A percentile compares a stretch with the other conserved stretches of the same genome.
Evolutionary conservation across 1,140 invertebrate genomes (phyloP).

Genomic region (Cotesia typhae): DNA sequence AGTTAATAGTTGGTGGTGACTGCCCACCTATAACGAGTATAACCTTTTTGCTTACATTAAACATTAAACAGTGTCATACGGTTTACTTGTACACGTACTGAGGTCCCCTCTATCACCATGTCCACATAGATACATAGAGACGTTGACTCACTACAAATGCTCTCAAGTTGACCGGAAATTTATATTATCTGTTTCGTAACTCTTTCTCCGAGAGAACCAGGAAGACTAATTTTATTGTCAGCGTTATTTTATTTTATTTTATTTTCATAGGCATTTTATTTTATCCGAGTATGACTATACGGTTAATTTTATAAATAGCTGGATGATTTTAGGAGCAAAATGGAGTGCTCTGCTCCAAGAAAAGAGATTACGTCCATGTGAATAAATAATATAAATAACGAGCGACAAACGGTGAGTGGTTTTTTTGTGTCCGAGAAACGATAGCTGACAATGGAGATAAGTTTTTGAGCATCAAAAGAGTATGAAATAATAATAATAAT

Average conservation of each 20-base stretch:
- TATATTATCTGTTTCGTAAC: conserved; percentile 20
- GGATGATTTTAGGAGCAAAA: too few species aligned
- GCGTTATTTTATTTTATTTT: background rate
- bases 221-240: conserved; percentile 1
- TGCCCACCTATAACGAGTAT: conserved; percentile 1
- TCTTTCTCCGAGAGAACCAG: conserved; percentile 1
- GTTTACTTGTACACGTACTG: background rate
- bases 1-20: background rate
- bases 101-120: background rate
- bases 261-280: too few species aligned
- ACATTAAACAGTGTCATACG: background rate
- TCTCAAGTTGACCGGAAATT: conserved; percentile 17
- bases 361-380: too few species aligned
- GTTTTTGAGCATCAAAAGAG: too few species aligned
- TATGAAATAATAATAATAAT: too few species aligned
- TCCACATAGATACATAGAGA: background rate
- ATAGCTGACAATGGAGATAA: too few species aligned
- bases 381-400: too few species aligned
- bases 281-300: too few species aligned
- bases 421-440: too few species aligned
- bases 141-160: conserved; percentile 20
- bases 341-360: too few species aligned
- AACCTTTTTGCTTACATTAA: background rate
- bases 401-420: too few species aligned
- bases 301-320: too few species aligned